Evolutionary conservation across 2,888 invertebrate species (phyloP), one percentile per base, ranked within the genome.

Genomic region (Andricus curvator): DNA sequence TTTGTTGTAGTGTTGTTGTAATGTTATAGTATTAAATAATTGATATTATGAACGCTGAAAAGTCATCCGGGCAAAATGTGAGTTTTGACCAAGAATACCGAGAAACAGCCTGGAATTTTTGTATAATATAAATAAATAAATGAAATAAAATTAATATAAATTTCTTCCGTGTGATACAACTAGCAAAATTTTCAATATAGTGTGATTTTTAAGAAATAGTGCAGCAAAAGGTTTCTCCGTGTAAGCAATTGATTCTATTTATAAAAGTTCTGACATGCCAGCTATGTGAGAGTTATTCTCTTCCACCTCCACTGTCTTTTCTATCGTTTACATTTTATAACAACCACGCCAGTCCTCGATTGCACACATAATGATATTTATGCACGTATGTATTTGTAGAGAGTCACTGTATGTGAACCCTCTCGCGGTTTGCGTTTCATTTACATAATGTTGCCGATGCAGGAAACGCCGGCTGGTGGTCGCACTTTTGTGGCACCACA

Each of bases 381-480:
- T 64, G 56, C 64, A 48, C 48, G 25, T 48, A 1, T 17, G 17
- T 22, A 77, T 70, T 77, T 79, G 74, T 62, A 68, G 78, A 77
- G 78, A 82, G 66, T 80, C 48, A 77, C 78, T 78, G 80, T 78
- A 78, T 76, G 76, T 78, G 79, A 81, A 82, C 80, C 81, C 79
- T 81, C 77, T 74, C 74, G 80, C 64, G 80, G 78, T 81, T 85
- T 85, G 82, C 80, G 80, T 84, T 86, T 84, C 85, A 86, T 88
- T 88, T 88, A 87, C 86, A 87, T 88, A 88, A 87, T 86, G 85
- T 82, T 77, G 78, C 41, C 77, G 78, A 78, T 81, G 77, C 80
- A 84, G 84, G 83, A 85, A 85, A 84, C 80, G 56, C 48, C 67
- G 65, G 48, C n/a, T 56, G 37, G 51, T 60, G 67, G 67, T 78